Evolutionary conservation across 37 sponge, comb jelly and placozoan species (phyloP).

Genomic region (Mnemiopsis leidyi): DNA sequence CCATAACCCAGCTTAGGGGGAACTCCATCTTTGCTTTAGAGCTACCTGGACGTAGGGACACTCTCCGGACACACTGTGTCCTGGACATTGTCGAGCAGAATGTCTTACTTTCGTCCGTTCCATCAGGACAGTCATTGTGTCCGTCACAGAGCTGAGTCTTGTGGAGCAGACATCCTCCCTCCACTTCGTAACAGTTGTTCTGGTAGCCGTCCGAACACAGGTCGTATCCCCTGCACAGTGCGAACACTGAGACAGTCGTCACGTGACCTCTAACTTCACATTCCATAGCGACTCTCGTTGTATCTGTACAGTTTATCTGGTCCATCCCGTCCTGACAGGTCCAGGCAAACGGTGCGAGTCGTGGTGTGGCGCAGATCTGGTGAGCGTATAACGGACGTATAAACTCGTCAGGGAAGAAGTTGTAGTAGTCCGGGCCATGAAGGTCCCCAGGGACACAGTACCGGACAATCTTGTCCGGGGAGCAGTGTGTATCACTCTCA

Average conservation of each 20-base stretch:
- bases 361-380: background rate
- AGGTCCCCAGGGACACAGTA: background rate
- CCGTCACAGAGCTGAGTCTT: background rate
- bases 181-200: background rate
- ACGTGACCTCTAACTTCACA: background rate
- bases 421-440: too few relatives aligned
- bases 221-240: background rate
- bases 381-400: background rate
- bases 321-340: background rate
- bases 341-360: background rate
- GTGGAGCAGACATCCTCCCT: background rate
- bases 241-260: background rate
- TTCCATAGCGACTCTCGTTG: background rate
- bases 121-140: background rate
- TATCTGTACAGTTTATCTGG: slow-evolving; percentile 1
- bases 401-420: too few relatives aligned
- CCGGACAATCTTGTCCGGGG: background rate
- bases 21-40: background rate
- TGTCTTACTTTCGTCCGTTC: background rate
- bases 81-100: background rate
- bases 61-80: background rate
- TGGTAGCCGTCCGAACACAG: background rate
- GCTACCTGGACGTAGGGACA: background rate
- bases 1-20: background rate
- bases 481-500: background rate